Evolutionary conservation across 2,888 invertebrate genomes (phyloP), one percentile per base, ranked within the genome.

Genomic region (Drosophila helvetica): DNA sequence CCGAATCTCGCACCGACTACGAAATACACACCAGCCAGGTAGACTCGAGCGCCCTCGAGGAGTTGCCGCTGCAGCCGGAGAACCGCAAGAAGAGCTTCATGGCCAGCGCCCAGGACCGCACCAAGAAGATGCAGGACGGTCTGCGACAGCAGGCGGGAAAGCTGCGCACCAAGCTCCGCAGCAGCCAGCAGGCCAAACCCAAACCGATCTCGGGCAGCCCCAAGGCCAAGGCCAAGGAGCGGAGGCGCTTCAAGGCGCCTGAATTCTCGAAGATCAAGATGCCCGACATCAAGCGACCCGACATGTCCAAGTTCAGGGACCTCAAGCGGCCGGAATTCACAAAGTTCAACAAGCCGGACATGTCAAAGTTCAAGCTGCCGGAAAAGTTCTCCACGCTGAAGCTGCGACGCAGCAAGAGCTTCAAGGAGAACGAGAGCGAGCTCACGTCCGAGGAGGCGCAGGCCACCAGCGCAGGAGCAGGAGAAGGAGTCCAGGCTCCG

Each of bases 81-180:
- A 94, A 92, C 80, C 92, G 94, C 43, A 91, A 93, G 46, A 94
- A 93, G 89, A 79, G 91, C 18, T 92, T 92, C 61, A 92, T 92
- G 89, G 93, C 92, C 74, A 81, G 91, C 47, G 94, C 94, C 48
- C 92, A 91, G 58, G 92, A 93, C 65, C 93, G 94, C 80, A 93
- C 92, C 15, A 88, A 90, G 54, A 94, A 93, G 86, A 93, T 95
- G 88, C 94, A 95, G 79, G 94, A 95, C 42, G 95, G 95, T 77
- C 83, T 96, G 53, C 94, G 94, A 80, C 93, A 93, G 45, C 95
- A 96, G 90, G 96, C 96, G 17, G 95, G 94, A 30, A 95, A 95
- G 91, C 90, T 97, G 30, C 95, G 94, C 90, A 94, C 94, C 0
- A 95, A 95, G 89, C 89, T 96, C 63, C 94, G 94, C 85, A 93